Evolutionary conservation across 2,797 vertebrate genomes (phyloP).

Genomic region (Babyrousa celebensis): DNA sequence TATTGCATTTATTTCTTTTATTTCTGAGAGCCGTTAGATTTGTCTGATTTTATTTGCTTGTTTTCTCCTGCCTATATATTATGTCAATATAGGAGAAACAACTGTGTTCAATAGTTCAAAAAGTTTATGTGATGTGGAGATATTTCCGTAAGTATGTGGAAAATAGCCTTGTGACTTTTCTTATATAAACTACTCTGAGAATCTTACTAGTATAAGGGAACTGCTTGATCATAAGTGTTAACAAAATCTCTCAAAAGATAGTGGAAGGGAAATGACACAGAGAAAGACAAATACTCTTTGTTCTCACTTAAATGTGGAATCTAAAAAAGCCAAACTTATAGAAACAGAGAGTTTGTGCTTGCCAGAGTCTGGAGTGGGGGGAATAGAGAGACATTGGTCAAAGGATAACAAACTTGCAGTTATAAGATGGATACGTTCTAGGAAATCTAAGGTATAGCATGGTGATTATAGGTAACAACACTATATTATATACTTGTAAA

Average conservation of each 20-base stretch:
- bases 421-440: not conserved
- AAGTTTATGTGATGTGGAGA: not conserved
- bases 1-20: not conserved
- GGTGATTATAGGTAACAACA: not conserved
- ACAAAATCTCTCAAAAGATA: slow-evolving; percentile 18
- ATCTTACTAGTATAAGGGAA: not conserved
- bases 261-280: not conserved
- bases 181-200: slow-evolving; percentile 55
- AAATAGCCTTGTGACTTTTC: not conserved
- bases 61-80: slow-evolving; percentile 22
- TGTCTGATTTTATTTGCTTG: not conserved
- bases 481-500: not conserved
- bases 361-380: too few species aligned
- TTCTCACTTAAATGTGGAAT: not conserved
- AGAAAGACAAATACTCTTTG: not conserved
- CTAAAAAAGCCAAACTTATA: not conserved
- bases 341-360: not conserved
- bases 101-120: slow-evolving; percentile 31
- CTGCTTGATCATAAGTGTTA: slow-evolving; percentile 12
- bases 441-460: not conserved
- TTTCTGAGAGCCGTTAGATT: not conserved
- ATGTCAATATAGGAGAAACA: not conserved
- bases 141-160: not conserved
- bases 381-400: not conserved
- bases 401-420: not conserved